phyloP scores from a whole-genome alignment of 35 echinoderm and acorn worm species.

The Heliocidaris tuberculata region DNA sequence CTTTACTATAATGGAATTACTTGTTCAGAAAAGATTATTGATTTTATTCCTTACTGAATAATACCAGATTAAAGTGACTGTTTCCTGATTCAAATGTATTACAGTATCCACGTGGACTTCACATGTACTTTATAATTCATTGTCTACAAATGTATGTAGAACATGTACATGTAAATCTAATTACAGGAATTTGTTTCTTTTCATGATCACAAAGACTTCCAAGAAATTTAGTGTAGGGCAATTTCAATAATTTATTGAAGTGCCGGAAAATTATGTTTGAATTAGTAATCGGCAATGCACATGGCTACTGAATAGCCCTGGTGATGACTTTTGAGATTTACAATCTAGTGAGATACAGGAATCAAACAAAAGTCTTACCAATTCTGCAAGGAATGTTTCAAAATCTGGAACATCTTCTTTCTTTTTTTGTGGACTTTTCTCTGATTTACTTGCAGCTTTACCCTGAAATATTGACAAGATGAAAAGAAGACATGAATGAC shows the following conservation, averaged over 20 bases:
- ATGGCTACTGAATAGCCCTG: neutral
- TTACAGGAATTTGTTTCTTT: no score
- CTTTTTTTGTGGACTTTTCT: neutral
- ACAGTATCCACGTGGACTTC: neutral
- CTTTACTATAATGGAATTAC: neutral
- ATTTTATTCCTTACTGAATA: no score
- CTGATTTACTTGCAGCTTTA: neutral
- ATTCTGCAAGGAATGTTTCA: constrained; percentile 41
- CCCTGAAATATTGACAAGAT: neutral
- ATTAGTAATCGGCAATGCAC: neutral
- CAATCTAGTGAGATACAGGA: neutral
- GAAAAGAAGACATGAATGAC: no score
- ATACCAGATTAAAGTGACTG: no score
- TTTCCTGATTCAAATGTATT: neutral
- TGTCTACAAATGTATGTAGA: no score
- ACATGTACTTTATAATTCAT: neutral
- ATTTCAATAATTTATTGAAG: no score
- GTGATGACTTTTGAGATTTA: no score
- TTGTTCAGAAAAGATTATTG: no score
- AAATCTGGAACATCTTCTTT: constrained; percentile 41
- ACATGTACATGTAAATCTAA: no score
- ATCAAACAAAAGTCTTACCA: constrained; percentile 2
- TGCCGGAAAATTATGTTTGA: neutral
- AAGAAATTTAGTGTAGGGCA: no score
- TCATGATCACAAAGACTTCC: no score